These are phyloP conservation scores for Diplodus puntazzo DNA, from an alignment of 2,797 vertebrate genomes.

Conservation along the genomic window DNA sequence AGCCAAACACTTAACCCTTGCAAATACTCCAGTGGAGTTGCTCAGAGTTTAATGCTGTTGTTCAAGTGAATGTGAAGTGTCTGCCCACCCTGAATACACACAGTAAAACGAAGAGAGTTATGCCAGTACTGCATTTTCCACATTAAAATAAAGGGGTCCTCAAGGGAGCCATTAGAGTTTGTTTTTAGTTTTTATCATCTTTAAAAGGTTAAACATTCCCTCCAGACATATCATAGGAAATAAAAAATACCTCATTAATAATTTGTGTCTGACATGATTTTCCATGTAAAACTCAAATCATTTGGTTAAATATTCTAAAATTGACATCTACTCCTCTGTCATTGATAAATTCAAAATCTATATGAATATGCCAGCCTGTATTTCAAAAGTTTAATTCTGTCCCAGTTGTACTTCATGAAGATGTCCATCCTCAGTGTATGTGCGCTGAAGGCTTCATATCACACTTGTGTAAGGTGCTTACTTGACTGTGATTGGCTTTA, in stretches of 20 bases:
- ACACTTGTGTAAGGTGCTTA: neutral
- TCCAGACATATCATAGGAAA: neutral
- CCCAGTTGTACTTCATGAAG: neutral
- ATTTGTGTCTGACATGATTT: neutral
- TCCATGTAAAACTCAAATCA: too few relatives aligned
- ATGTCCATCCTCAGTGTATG: neutral
- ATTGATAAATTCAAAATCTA: neutral
- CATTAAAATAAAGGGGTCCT: slow-evolving; percentile 44
- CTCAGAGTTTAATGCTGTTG: slow-evolving; percentile 5
- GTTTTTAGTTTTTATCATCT: neutral
- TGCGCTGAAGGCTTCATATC: neutral
- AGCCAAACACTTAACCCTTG: slow-evolving; percentile 56
- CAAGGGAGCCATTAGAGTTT: slow-evolving; percentile 28
- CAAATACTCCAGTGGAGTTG: neutral
- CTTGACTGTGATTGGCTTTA: neutral
- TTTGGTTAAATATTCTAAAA: too few relatives aligned
- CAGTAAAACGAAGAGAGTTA: slow-evolving; percentile 22
- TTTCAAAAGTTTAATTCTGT: neutral
- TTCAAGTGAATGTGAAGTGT: neutral
- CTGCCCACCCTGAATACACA: slow-evolving; percentile 27
- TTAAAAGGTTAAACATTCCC: neutral
- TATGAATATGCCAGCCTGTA: neutral
- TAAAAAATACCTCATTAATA: neutral
- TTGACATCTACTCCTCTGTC: too few relatives aligned
- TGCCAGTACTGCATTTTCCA: slow-evolving; percentile 58